Base-by-base conservation (phyloP, 92 coral and sea anemone species). In the Anthopleura xanthogrammica region DNA sequence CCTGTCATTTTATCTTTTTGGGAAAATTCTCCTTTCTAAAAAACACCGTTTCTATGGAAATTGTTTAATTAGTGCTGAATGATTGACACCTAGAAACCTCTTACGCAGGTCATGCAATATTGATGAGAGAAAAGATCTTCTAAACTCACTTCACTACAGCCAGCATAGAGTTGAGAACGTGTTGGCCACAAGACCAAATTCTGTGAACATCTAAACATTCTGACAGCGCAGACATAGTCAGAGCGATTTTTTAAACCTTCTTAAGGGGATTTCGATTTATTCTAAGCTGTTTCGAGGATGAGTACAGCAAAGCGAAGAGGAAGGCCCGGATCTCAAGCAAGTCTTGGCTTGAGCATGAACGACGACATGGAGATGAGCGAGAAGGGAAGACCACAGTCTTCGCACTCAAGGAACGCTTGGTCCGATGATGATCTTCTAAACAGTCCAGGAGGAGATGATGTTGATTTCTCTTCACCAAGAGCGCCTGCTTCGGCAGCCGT, bases 351-450 rank as follows among this genome's bases (percentile, higher is more conserved):
- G 71, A 90, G 90, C 80, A 85, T 89, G 88, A 92, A 92, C 85
- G 94, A 96, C 80, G 95, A 91, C 56, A 87, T 97, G 83, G 99
- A 97, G 84, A 89, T 97, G 98, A 87, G 91, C 57, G 91, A 92
- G 88, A 92, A 93, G 54, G 85, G 89, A 76, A 85, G 94, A 22
- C 92, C 94, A 62, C 93, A 95, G 2, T 94, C 98, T 50, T 92
- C 98, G 17, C 93, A 93, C 57, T 96, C 98, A 43, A 82, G 98
- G 66, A 92, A 84, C 81, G 99, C 99, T 72, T 97, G 99, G 99
- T 92, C 98, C 13, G 97, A 90, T 46, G 94, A 93, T 68, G 98
- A 96, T 81, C 82, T 92, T 75, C 86, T 92, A 1, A 75, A 88
- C 62, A 93, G 92, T 11, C 92, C 84, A 82, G 95, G 95, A 73